Base-by-base conservation (phyloP, 2,113 vertebrate genomes). In the Miniopterus natalensis region DNA sequence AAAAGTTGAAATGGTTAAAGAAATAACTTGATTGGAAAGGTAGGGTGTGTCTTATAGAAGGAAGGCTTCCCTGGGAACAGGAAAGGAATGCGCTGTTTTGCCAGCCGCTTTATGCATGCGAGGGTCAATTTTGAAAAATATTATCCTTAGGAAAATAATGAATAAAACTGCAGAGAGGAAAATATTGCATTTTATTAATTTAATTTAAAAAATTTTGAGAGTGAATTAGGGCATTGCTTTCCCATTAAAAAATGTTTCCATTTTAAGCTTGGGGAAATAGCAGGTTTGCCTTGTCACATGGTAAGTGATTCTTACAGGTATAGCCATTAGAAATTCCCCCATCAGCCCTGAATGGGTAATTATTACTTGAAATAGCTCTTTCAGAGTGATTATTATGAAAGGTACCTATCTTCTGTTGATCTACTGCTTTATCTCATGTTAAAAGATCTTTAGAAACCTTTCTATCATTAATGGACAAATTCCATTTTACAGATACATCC, bases 371-470 rank as follows among this genome's bases (percentile, higher is more conserved):
- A 94, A 97, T 93, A 84, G 83, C 71, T 90, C 65, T 88, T 77
- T 66, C 84, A 92, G 45, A 88, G 90, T 90, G 80, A 96, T 96
- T 96, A 97, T 95, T 87, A 86, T 89, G 94, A 96, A 97, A 95
- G 96, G 96, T 86, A 65, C n/a, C 95, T 96, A 88, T 80, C 90
- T 88, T 96, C 79, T 96, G 65, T 92, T 97, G 93, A 97, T 96
- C 70, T 97, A 88, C 78, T 96, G 90, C 92, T 95, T 97, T 97
- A 96, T 97, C 74, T 95, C 71, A 55, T 51, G 88, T 97, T 97
- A 92, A 97, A 97, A 97, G 92, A 98, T 95, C 88, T 96, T 95
- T 96, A 94, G 95, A 89, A 96, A 95, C 66, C 78, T 95, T 95
- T 96, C 86, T 95, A 73, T 97, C 87, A 97, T 94, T 97, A 98